Evolutionary conservation across 2,888 invertebrate species (phyloP).

Genomic region (Sepiola atlantica): DNA sequence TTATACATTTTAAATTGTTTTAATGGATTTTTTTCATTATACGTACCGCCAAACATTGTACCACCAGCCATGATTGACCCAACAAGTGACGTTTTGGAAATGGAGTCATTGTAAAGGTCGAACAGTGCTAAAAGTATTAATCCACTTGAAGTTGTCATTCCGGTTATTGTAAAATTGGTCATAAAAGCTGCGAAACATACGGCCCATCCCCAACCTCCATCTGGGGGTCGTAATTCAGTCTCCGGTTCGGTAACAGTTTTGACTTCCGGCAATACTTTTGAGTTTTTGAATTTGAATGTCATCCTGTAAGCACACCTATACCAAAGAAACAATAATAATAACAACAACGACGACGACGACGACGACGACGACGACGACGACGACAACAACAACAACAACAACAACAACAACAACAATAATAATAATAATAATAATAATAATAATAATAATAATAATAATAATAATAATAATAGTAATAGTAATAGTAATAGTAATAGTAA

Average conservation of each 20-base stretch:
- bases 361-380: too few relatives aligned
- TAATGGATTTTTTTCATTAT: neutral
- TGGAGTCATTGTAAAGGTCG: neutral
- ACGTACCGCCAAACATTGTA: neutral
- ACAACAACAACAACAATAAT: too few relatives aligned
- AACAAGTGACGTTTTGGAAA: neutral
- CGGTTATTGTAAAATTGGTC: neutral
- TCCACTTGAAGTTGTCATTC: neutral
- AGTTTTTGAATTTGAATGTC: neutral
- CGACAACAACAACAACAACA: too few relatives aligned
- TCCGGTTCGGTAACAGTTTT: neutral
- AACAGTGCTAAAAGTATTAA: neutral
- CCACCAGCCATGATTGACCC: neutral
- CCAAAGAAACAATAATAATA: too few relatives aligned
- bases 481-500: too few relatives aligned
- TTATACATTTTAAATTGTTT: too few relatives aligned
- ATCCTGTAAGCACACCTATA: neutral
- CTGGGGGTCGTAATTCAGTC: neutral
- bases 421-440: too few relatives aligned
- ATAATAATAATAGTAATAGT: too few relatives aligned
- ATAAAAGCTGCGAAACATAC: neutral
- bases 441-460: too few relatives aligned
- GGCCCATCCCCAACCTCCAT: neutral
- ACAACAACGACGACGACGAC: too few relatives aligned
- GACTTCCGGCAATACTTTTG: neutral